These are phyloP conservation scores for Rhodophaea formosa DNA, from an alignment of 2,888 invertebrate species.

Conservation along the genomic window DNA sequence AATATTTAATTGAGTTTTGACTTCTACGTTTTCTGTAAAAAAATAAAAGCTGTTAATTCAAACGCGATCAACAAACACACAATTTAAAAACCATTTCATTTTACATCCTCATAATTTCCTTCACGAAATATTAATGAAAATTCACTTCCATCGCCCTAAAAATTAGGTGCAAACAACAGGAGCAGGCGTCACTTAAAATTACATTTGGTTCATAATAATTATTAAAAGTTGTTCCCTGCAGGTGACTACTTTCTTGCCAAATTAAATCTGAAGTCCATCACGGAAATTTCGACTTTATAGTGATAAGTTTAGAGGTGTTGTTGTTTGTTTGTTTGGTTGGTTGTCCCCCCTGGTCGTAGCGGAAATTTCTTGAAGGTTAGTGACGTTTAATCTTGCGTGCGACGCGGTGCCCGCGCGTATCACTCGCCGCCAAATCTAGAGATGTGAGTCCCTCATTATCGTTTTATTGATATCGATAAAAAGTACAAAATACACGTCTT, in stretches of 20 bases:
- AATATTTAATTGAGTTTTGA: no score
- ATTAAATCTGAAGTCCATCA: conserved; percentile 19
- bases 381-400: conserved; percentile 81
- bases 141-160: conserved; percentile 11
- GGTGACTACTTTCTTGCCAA: conserved; percentile 54
- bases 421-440: conserved; percentile 61
- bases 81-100: neutral
- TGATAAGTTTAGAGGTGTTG: conserved; percentile 32
- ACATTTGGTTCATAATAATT: conserved; percentile 38
- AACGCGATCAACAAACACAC: neutral
- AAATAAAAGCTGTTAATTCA: neutral
- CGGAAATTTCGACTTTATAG: conserved; percentile 36
- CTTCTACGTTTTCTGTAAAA: neutral
- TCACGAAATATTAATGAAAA: conserved; percentile 7
- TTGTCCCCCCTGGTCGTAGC: conserved; percentile 43
- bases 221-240: conserved; percentile 54
- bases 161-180: conserved; percentile 22
- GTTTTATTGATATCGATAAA: conserved; percentile 27
- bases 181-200: conserved; percentile 29
- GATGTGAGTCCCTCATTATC: conserved; percentile 31
- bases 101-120: conserved; percentile 1
- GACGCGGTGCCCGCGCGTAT: conserved; percentile 73
- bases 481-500: neutral
- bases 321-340: conserved; percentile 35
- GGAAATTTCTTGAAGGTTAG: conserved; percentile 68